Evolutionary conservation across 2,113 vertebrate species (phyloP).

Genomic region (Picathartes gymnocephalus): DNA sequence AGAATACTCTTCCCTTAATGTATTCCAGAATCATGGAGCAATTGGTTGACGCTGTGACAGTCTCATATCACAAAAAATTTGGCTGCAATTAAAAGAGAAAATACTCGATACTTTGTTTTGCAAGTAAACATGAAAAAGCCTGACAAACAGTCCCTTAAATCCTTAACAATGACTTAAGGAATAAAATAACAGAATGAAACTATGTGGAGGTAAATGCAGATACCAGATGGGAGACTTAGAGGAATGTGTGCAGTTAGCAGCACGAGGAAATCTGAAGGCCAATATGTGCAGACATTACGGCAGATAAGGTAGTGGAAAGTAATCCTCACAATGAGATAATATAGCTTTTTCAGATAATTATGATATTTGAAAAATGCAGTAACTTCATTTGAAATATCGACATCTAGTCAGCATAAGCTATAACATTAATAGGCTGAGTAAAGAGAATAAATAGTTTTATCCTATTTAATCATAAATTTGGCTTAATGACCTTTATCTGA

Average conservation of each 20-base stretch:
- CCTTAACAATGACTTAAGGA: not conserved
- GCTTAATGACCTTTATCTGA: constrained; percentile 80
- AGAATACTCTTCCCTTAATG: not conserved
- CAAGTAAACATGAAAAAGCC: not conserved
- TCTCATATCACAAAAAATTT: not conserved
- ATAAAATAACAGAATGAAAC: not conserved
- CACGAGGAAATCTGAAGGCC: constrained; percentile 62
- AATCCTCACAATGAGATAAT: constrained; percentile 75
- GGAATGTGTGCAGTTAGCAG: constrained; percentile 55
- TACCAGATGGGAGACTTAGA: constrained; percentile 55
- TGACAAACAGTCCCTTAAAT: not conserved
- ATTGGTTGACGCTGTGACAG: not conserved
- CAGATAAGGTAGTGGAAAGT: constrained; percentile 62
- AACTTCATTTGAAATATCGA: constrained; percentile 71
- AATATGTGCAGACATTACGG: constrained; percentile 64
- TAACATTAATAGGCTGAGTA: constrained; percentile 73
- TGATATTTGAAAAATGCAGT: constrained; percentile 60
- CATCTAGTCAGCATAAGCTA: constrained; percentile 67
- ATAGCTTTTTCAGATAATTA: constrained; percentile 71
- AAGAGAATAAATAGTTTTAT: constrained; percentile 74
- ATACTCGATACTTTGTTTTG: not conserved
- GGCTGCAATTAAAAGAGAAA: not conserved
- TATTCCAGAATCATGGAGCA: not conserved
- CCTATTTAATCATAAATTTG: constrained; percentile 81
- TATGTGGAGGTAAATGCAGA: not conserved